Base-by-base conservation (phyloP, 2,888 invertebrate species). In the Nysson spinosus region DNA sequence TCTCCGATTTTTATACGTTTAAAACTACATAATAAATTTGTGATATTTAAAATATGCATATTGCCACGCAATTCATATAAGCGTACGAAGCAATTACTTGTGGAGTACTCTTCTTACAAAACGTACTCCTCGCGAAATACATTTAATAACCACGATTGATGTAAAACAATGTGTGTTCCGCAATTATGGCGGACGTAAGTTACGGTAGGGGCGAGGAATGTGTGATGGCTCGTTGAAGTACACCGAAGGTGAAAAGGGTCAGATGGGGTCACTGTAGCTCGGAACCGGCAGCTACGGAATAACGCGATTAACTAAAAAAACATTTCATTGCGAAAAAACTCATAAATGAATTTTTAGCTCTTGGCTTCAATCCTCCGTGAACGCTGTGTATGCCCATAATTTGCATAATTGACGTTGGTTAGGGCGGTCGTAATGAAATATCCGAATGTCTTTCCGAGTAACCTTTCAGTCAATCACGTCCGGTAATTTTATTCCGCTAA, bases 321-420 rank as follows among this genome's bases (percentile, higher is more conserved):
- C 49, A 62, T 75, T 66, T 49, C 44, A 44, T 55, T 20, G 30
- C 32, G 37, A 55, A 49, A 52, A 47, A 49, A 32, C 47, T 50
- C 39, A 54, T 42, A 57, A 67, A 67, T 55, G 52, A 56, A 42
- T 56, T 56, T 55, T 58, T 42, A 39, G 19, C 51, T 46, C 35
- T 58, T 51, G 40, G 30, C 28, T 12, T 52, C 37, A 34, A 52
- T 56, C 35, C 28, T 43, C 12, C 52, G 39, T 40, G 42, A 57
- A 51, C 40, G 17, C 47, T 28, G 50, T n/a, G n/a, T 52, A 32
- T 37, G 49, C 35, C 49, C 55, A 62, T 75, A 62, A 72, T 72
- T 72, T 75, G 63, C 67, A 63, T 73, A 73, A 73, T 73, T 73
- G 75, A 73, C 72, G 60, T 63, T 28, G 56, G 39, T 52, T 40